Percentiles rank a stretch among this genome's conserved stretches.
These are phyloP conservation scores for Myodes glareolus DNA, from an alignment of 2,113 vertebrate species.

Conservation along the genomic window DNA sequence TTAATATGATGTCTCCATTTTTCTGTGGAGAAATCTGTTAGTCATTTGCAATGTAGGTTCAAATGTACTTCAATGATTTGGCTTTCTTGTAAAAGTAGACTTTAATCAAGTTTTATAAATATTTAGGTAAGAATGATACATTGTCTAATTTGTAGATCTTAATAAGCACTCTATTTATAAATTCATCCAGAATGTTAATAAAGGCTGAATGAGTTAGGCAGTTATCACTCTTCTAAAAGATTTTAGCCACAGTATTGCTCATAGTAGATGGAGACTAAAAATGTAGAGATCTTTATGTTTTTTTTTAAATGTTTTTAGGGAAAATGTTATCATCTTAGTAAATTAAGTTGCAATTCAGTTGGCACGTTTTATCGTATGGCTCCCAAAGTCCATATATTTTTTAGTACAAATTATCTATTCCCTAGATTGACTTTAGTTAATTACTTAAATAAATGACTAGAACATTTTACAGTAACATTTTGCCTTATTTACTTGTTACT, in stretches of 20 bases:
- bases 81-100: background rate
- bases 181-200: background rate
- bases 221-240: background rate
- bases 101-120: background rate
- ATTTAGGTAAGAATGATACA: background rate
- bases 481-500: background rate
- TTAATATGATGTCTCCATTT: background rate
- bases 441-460: background rate
- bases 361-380: background rate
- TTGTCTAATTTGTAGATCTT: background rate
- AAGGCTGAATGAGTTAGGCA: background rate
- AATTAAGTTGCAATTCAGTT: conserved; percentile 6
- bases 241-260: background rate
- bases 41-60: background rate
- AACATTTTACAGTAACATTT: background rate
- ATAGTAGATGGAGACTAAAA: background rate
- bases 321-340: background rate
- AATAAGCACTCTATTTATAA: background rate
- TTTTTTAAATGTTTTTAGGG: background rate
- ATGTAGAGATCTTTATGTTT: background rate
- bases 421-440: background rate
- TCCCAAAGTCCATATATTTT: background rate
- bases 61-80: background rate
- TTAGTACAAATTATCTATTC: background rate
- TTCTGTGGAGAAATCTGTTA: background rate